Conservation (phyloP, 1,140 invertebrate genomes). For the Helicoverpa zea region DNA sequence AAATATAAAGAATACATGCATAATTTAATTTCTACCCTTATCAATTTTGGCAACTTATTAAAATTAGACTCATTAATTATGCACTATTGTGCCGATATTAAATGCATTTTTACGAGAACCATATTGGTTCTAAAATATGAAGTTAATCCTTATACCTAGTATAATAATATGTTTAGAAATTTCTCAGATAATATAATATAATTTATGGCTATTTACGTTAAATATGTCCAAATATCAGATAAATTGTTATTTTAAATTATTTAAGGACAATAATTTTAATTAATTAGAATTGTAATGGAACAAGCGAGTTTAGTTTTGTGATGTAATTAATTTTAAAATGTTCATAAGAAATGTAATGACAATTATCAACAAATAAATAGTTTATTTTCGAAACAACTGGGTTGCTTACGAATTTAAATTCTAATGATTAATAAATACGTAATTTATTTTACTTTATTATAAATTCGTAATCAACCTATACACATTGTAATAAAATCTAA, state of each 20-base stretch:
- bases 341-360: not conserved
- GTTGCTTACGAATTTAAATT: no score
- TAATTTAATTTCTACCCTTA: no score
- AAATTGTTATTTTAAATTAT: not conserved
- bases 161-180: not conserved
- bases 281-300: not conserved
- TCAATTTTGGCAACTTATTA: no score
- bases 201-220: not conserved
- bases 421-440: no score
- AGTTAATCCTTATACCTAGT: not conserved
- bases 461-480: no score
- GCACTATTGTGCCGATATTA: constrained; percentile 17
- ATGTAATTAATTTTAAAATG: not conserved
- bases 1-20: no score
- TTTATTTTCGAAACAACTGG: no score
- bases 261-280: constrained; percentile 5
- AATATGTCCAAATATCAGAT: constrained; percentile 1
- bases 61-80: not conserved
- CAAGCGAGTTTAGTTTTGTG: constrained; percentile 2
- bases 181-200: not conserved
- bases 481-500: no score
- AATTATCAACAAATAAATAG: no score
- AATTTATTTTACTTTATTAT: no score
- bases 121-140: not conserved
- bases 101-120: not conserved